These are phyloP conservation scores for Stegastes partitus DNA, from an alignment of 2,113 vertebrate genomes.

Conservation along the genomic window DNA sequence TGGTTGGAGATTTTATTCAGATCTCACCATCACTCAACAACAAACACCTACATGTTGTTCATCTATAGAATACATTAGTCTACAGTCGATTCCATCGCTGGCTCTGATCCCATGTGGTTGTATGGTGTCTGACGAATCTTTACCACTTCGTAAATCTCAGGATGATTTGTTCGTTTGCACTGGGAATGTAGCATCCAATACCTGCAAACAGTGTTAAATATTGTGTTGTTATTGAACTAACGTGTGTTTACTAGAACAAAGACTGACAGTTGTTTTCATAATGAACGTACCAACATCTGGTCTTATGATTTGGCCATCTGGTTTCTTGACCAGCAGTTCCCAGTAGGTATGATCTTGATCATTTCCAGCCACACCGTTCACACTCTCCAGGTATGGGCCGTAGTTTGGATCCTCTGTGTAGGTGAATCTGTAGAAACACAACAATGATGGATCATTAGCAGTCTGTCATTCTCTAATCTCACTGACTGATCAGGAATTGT, in stretches of 20 bases:
- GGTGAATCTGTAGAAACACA: constrained; percentile 48
- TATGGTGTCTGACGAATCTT: constrained; percentile 2
- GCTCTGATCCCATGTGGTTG: background rate
- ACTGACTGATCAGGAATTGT: too few relatives aligned
- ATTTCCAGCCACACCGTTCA: constrained; percentile 55
- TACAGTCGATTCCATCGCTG: background rate
- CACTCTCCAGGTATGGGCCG: constrained; percentile 64
- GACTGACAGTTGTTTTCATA: too few relatives aligned
- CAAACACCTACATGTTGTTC: background rate
- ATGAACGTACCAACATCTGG: constrained; percentile 62
- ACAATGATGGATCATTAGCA: background rate
- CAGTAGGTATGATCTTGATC: constrained; percentile 50
- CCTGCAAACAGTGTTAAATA: constrained; percentile 32
- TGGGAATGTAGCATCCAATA: constrained; percentile 70
- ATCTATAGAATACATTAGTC: background rate
- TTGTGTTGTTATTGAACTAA: too few relatives aligned
- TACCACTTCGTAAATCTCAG: constrained; percentile 55
- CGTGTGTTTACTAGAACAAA: background rate
- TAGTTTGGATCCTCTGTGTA: constrained; percentile 48
- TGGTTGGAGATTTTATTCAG: background rate
- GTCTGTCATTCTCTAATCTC: background rate
- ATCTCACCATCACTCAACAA: background rate
- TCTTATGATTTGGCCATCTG: background rate
- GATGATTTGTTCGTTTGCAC: constrained; percentile 38
- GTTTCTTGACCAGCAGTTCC: constrained; percentile 47